Evolutionary conservation across 2,797 vertebrate species (phyloP).

Genomic region (Thaleichthys pacificus): DNA sequence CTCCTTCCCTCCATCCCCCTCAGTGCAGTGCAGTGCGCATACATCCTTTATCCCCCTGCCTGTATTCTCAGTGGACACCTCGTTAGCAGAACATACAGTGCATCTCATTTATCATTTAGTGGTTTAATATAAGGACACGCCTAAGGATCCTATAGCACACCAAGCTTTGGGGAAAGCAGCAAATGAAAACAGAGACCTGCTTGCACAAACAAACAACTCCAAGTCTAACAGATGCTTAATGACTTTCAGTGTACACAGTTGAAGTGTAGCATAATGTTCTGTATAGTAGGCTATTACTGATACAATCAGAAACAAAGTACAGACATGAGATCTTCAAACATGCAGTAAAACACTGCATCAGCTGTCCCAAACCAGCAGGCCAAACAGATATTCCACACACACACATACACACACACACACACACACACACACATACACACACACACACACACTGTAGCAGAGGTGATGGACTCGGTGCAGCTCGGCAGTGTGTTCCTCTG

Average conservation of each 20-base stretch:
- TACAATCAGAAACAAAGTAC: background rate
- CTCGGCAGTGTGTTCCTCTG: constrained; percentile 14
- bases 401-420: background rate
- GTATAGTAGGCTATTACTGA: background rate
- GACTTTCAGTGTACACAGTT: background rate
- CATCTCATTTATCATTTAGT: constrained; percentile 64
- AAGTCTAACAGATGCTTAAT: background rate
- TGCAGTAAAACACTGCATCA: too few species aligned
- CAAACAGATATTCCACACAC: background rate
- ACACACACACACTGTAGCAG: background rate
- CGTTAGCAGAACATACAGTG: constrained; percentile 66
- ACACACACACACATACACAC: background rate
- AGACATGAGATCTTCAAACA: background rate
- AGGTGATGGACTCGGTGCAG: constrained; percentile 32
- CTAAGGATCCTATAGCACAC: constrained; percentile 27
- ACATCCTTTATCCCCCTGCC: constrained; percentile 60
- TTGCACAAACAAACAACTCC: background rate
- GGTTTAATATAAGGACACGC: constrained; percentile 52
- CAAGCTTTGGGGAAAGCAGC: constrained; percentile 22
- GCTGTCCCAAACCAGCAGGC: background rate
- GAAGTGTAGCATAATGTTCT: background rate
- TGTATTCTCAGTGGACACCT: constrained; percentile 67
- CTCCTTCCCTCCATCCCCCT: constrained; percentile 63
- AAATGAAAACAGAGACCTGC: constrained; percentile 26
- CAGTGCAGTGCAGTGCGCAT: constrained; percentile 58